A percentile compares a stretch with the other conserved stretches of the same genome.
These are phyloP conservation scores for Spilosoma lubricipeda DNA, from an alignment of 2,888 invertebrate species.

Conservation along the genomic window DNA sequence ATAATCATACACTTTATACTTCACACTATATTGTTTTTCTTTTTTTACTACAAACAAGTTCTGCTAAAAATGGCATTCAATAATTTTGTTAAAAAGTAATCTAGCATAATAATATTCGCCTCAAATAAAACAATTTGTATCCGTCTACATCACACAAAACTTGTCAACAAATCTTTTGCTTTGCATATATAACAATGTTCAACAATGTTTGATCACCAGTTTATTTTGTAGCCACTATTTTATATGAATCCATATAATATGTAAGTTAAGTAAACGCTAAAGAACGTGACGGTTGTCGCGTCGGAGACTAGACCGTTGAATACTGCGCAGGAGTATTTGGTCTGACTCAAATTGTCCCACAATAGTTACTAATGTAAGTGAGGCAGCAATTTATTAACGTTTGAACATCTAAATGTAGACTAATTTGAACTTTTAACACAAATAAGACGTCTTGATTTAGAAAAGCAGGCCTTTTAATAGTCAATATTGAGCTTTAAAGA, in stretches of 20 bases:
- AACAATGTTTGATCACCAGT: neutral
- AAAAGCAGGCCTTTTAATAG: too few species aligned
- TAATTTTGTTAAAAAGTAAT: neutral
- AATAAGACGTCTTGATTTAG: neutral
- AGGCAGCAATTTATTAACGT: neutral
- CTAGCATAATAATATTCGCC: neutral
- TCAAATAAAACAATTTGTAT: conserved; percentile 2
- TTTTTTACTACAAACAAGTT: neutral
- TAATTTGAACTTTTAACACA: neutral
- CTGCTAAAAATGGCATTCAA: neutral
- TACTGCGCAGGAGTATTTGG: conserved; percentile 34
- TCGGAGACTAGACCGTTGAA: conserved; percentile 18
- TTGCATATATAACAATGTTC: neutral
- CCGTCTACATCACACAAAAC: conserved; percentile 1
- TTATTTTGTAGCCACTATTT: neutral
- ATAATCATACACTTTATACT: neutral
- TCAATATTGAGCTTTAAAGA: too few species aligned
- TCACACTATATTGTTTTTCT: neutral
- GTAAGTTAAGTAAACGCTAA: conserved; percentile 1
- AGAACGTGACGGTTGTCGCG: conserved; percentile 42
- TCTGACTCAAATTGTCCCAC: neutral
- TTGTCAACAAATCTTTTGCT: neutral
- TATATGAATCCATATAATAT: neutral
- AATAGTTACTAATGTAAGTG: neutral
- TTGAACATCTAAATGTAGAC: neutral